Evolutionary conservation across 2,113 vertebrate species (phyloP).

Genomic region (Hydrochoerus hydrochaeris): DNA sequence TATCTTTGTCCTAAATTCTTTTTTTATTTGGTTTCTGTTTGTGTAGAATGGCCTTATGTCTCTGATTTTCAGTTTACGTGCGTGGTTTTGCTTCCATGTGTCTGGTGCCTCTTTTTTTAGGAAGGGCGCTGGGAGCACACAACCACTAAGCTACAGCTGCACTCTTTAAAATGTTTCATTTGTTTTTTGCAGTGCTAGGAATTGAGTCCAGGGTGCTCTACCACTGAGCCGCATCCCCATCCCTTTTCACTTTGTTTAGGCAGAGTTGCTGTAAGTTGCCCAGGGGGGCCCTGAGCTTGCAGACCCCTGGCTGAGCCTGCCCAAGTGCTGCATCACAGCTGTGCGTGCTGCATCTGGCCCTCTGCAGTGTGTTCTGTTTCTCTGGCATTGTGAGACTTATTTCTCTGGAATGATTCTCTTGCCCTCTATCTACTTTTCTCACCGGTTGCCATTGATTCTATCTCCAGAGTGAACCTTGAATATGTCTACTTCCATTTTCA

Average conservation of each 20-base stretch:
- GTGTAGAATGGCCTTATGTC: not conserved
- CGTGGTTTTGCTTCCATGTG: not conserved
- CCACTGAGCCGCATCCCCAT: not conserved
- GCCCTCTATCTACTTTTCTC: not conserved
- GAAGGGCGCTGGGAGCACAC: not conserved
- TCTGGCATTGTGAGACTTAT: not conserved
- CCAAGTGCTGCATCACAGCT: not conserved
- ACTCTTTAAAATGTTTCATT: not conserved
- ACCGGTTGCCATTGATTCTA: not conserved
- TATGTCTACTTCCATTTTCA: not conserved
- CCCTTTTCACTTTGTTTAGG: not conserved
- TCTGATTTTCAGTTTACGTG: not conserved
- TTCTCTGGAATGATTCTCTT: not conserved
- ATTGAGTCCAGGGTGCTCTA: not conserved
- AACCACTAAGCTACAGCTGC: not conserved
- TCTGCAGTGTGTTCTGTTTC: not conserved
- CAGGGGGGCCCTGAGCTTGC: not conserved
- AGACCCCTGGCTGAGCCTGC: not conserved
- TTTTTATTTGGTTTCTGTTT: conserved; percentile 18
- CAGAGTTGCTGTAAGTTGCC: not conserved
- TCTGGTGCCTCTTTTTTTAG: not conserved
- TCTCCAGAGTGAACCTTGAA: not conserved
- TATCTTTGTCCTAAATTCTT: not conserved
- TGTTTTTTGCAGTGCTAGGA: not conserved
- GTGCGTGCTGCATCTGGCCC: not conserved